A percentile compares a stretch with the other conserved stretches of the same genome.
phyloP scores from a whole-genome alignment of 1,140 invertebrate genomes.

The Reticulitermes speratus region DNA sequence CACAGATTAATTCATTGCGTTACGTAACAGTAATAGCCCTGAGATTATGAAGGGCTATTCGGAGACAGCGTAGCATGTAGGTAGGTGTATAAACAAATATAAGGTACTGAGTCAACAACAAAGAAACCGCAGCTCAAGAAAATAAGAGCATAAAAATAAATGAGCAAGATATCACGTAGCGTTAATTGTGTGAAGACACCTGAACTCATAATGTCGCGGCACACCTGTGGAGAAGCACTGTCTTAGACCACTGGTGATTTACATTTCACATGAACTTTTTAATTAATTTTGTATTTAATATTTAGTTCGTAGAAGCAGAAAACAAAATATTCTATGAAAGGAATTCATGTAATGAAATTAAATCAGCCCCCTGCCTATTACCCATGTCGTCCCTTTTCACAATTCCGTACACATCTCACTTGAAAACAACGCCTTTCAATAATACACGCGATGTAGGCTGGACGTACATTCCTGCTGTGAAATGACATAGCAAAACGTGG shows the following conservation, averaged over 20 bases:
- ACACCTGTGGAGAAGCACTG: too few species aligned
- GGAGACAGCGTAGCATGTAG: too few species aligned
- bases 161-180: too few species aligned
- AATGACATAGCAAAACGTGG: slow-evolving; percentile 2
- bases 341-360: slow-evolving; percentile 7
- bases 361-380: background rate
- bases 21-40: too few species aligned
- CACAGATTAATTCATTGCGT: too few species aligned
- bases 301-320: background rate
- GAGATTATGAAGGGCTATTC: too few species aligned
- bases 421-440: slow-evolving; percentile 11
- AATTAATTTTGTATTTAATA: slow-evolving; percentile 9
- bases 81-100: too few species aligned
- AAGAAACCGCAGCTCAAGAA: too few species aligned
- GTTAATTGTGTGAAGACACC: too few species aligned
- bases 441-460: background rate
- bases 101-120: too few species aligned
- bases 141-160: too few species aligned
- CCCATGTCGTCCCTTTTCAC: slow-evolving; percentile 6
- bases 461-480: background rate
- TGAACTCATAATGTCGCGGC: too few species aligned
- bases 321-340: background rate
- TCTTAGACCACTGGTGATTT: background rate
- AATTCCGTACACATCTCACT: background rate
- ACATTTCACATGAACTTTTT: background rate